phyloP scores from a whole-genome alignment of 1,140 invertebrate species.

The Argopecten irradians region DNA sequence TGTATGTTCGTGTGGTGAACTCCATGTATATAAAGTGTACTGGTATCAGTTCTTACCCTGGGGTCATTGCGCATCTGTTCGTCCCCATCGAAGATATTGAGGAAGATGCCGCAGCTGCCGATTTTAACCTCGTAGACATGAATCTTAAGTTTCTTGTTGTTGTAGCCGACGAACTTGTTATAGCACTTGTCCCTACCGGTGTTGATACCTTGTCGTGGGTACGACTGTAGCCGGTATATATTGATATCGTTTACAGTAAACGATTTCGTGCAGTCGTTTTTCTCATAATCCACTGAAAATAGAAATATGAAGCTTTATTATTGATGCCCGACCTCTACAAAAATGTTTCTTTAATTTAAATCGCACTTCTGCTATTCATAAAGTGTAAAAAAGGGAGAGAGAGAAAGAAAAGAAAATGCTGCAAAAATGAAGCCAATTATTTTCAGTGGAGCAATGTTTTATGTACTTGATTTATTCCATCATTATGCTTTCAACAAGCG shows the following conservation, averaged over 20 bases:
- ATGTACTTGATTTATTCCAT: too few relatives aligned
- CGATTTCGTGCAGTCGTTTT: neutral
- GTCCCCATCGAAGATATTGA: slow-evolving; percentile 6
- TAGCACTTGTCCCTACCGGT: neutral
- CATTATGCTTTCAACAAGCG: too few relatives aligned
- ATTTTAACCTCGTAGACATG: neutral
- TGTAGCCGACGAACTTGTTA: neutral
- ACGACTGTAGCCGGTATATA: neutral
- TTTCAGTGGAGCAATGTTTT: too few relatives aligned
- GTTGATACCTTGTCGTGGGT: neutral
- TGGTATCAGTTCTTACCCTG: neutral
- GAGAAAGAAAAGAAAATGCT: too few relatives aligned
- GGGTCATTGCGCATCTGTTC: neutral
- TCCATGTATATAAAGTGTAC: too few relatives aligned
- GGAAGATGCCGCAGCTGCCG: neutral
- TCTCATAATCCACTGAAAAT: neutral
- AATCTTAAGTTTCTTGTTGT: neutral
- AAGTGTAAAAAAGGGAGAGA: too few relatives aligned
- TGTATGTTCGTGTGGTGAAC: too few relatives aligned
- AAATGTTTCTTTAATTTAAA: too few relatives aligned
- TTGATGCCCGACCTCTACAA: too few relatives aligned
- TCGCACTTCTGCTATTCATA: too few relatives aligned
- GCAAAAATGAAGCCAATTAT: too few relatives aligned
- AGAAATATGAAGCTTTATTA: neutral
- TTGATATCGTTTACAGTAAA: neutral